Base-by-base conservation (phyloP, 1,140 invertebrate species). In the Papilio polytes region DNA sequence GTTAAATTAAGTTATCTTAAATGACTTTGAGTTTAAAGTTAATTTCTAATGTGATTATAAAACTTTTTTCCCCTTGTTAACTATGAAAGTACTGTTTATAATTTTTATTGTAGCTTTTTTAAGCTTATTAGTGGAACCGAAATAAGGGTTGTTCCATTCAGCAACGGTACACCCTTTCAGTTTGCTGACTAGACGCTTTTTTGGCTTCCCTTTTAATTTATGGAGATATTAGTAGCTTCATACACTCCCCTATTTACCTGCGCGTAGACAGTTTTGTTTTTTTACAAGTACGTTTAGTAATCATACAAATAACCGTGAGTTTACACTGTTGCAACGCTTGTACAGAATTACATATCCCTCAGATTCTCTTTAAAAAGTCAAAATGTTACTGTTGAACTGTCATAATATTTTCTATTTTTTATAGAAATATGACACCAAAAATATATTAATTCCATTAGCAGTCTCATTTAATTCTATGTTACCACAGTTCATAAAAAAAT, bases 151-250 rank as follows among this genome's bases (percentile, higher is more conserved):
- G 22, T 13, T 31, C 26, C 63, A 70, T 70, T 31, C 63, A 26
- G 3, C 59, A 70, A 13, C 59, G 22, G 26, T 70, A 70, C 26
- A 31, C 63, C 22, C 22, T 66, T 59, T 70, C 63, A 70, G 22
- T 31, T 36, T 31, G 63, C 22, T 70, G 63, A 70, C 63, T 70
- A 31, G 63, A 70, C 63, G 13, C 31, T 70, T 70, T 66, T 70
- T 70, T 31, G 63, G 63, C 59, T 36, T 70, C 63, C 4, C 26
- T 31, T 70, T 70, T 70, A 70, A 70, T 31, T 36, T 70, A 70
- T 70, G 63, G 26, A 70, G 63, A 70, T 70, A 31, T 70, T 3
- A 70, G 63, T 70, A 70, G 63, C 26, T 70, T 70, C 26, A 70
- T 70, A 70, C 26, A 31, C 22, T 31, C 26, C 22, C 63, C 22